Evolutionary conservation across 2,888 invertebrate genomes (phyloP), one percentile per base, ranked within the genome.

Genomic region (Acleris literana): DNA sequence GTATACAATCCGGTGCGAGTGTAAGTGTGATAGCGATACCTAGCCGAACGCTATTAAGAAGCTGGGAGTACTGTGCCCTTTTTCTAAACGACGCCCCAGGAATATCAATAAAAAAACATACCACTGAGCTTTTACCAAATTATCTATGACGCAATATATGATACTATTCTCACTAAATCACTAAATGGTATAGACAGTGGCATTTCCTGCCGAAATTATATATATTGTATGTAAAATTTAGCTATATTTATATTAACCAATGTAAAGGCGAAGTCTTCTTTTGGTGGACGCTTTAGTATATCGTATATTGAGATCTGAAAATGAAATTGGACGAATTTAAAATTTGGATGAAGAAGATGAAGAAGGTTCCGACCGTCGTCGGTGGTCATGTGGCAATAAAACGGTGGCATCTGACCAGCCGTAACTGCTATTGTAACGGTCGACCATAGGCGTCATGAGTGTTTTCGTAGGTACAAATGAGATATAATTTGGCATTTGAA

Each of bases 181-280:
- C 22, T 17, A 44, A 20, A n/a, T 25, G 17, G 7, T 43, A 22
- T 22, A 56, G 9, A 59, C 51, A 59, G 51, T 39, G 44, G 25
- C 49, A 39, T 25, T 22, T 13, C 3, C 4, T 44, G 55, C 44
- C 56, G 22, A 18, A 20, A 25, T 44, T n/a, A 43, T 44, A 55
- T 60, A 43, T 54, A 11, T 54, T 25, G 20, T 46, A 51, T 61
- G 51, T 65, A 61, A 51, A 65, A 61, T 51, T 56, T 56, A 60
- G 33, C 65, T 65, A 61, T 44, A 56, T 61, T 64, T 58, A 56
- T 51, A 63, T 39, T 61, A 73, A 55, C 70, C 70, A 73, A 74
- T 70, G 74, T 77, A 79, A 81, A 78, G 80, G 78, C 73, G 78
- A 76, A 84, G 84, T 85, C 85, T 86, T 85, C 76, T 78, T 83